Evolutionary conservation across 1,140 invertebrate genomes (phyloP).

Genomic region (Drosophila azteca): DNA sequence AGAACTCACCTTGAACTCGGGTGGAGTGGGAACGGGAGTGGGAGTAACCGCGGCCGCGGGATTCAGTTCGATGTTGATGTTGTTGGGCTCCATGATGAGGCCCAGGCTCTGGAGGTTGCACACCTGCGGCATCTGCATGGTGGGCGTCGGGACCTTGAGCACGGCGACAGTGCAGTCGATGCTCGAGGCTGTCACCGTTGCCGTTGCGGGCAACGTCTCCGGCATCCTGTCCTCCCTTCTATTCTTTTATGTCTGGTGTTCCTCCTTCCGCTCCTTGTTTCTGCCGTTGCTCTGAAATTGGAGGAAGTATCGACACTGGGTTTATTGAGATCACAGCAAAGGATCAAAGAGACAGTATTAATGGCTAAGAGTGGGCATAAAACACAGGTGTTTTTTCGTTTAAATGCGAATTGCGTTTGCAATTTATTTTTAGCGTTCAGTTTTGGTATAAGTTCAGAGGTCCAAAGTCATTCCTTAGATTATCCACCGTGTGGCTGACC

Average conservation of each 20-base stretch:
- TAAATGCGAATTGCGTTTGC: slow-evolving; percentile 66
- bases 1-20: slow-evolving; percentile 60
- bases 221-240: slow-evolving; percentile 51
- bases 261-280: slow-evolving; percentile 4
- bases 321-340: too few relatives aligned
- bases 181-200: slow-evolving; percentile 70
- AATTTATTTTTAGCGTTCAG: slow-evolving; percentile 69
- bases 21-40: slow-evolving; percentile 1
- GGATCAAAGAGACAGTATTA: too few relatives aligned
- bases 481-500: slow-evolving; percentile 40
- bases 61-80: slow-evolving; percentile 70
- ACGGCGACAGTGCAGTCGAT: slow-evolving; percentile 72
- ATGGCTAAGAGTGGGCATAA: too few relatives aligned
- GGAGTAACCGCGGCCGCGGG: slow-evolving; percentile 50
- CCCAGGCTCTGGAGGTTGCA: slow-evolving; percentile 69
- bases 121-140: slow-evolving; percentile 66
- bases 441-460: slow-evolving; percentile 73
- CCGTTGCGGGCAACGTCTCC: slow-evolving; percentile 71
- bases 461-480: slow-evolving; percentile 68
- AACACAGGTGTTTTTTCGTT: slow-evolving; percentile 10
- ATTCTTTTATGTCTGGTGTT: slow-evolving; percentile 1
- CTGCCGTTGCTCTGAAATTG: background rate
- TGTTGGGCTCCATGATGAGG: slow-evolving; percentile 74
- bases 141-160: slow-evolving; percentile 72
- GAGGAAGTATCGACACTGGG: too few relatives aligned